These are phyloP conservation scores for Dromiciops gliroides DNA, from an alignment of 2,113 vertebrate genomes.

Conservation along the genomic window DNA sequence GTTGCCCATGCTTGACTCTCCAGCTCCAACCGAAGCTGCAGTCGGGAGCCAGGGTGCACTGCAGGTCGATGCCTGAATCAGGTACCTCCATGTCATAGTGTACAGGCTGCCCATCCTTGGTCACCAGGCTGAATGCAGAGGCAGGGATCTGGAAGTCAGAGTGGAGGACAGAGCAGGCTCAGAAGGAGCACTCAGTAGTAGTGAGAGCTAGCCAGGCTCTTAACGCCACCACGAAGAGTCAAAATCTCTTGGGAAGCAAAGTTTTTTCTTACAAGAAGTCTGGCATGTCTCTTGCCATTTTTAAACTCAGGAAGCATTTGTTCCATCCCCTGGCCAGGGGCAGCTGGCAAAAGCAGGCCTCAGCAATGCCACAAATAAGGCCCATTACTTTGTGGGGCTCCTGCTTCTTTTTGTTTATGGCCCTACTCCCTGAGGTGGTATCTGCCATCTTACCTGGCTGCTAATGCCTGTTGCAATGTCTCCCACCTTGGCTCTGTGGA, in stretches of 20 bases:
- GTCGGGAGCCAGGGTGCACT: constrained; percentile 92
- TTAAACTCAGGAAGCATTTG: neutral
- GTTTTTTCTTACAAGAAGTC: neutral
- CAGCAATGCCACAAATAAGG: too few relatives aligned
- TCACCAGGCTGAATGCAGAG: constrained; percentile 92
- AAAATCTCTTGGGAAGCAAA: neutral
- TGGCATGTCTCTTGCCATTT: neutral
- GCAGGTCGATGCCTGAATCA: constrained; percentile 90
- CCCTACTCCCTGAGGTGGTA: neutral
- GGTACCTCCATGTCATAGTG: constrained; percentile 90
- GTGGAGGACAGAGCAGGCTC: constrained; percentile 6
- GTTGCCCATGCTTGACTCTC: constrained; percentile 90
- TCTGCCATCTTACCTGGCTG: constrained; percentile 89
- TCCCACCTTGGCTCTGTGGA: constrained; percentile 92
- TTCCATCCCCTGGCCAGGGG: neutral
- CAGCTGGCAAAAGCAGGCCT: neutral
- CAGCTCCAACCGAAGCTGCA: constrained; percentile 90
- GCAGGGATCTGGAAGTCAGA: constrained; percentile 89
- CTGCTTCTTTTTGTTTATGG: constrained; percentile 17
- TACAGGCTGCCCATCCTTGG: constrained; percentile 87
- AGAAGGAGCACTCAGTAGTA: neutral
- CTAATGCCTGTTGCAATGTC: constrained; percentile 97
- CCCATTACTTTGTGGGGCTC: neutral
- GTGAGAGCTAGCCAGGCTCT: constrained; percentile 9
- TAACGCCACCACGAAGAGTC: neutral